Percentiles rank a stretch among this genome's conserved stretches.
Conservation (phyloP, 2,113 vertebrate species). For the Pteronura brasiliensis region DNA sequence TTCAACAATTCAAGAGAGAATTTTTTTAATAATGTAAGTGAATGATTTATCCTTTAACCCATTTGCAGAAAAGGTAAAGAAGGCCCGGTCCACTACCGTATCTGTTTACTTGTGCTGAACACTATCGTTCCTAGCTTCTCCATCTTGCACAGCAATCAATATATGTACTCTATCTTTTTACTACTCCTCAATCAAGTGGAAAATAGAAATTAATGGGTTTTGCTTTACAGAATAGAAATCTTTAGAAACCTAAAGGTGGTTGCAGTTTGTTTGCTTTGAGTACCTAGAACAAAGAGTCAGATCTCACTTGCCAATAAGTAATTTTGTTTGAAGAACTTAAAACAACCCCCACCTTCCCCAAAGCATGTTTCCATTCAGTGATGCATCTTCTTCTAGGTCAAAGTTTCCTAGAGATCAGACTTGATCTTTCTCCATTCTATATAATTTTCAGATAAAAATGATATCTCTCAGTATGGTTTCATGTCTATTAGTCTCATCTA, state of each 20-base stretch:
- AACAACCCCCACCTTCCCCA: not conserved
- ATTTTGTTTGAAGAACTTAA: not conserved
- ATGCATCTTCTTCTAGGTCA: not conserved
- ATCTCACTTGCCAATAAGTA: not conserved
- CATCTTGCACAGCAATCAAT: not conserved
- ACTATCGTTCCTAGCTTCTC: not conserved
- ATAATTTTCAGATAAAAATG: not conserved
- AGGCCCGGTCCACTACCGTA: not conserved
- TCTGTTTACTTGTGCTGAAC: not conserved
- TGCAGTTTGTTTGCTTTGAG: not conserved
- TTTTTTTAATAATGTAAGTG: not conserved
- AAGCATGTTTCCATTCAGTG: not conserved
- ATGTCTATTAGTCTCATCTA: not conserved
- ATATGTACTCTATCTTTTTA: not conserved
- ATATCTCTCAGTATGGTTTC: not conserved
- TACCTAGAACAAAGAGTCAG: not conserved
- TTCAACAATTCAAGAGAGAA: not conserved
- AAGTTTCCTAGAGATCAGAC: not conserved
- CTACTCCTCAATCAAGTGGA: not conserved
- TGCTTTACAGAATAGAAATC: not conserved
- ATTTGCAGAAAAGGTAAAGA: not conserved
- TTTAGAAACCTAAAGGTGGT: not conserved
- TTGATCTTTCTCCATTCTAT: not conserved
- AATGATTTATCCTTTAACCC: not conserved
- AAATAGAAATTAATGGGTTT: not conserved